These are phyloP conservation scores for Eilema sororculum DNA, from an alignment of 2,888 invertebrate genomes.

Conservation along the genomic window DNA sequence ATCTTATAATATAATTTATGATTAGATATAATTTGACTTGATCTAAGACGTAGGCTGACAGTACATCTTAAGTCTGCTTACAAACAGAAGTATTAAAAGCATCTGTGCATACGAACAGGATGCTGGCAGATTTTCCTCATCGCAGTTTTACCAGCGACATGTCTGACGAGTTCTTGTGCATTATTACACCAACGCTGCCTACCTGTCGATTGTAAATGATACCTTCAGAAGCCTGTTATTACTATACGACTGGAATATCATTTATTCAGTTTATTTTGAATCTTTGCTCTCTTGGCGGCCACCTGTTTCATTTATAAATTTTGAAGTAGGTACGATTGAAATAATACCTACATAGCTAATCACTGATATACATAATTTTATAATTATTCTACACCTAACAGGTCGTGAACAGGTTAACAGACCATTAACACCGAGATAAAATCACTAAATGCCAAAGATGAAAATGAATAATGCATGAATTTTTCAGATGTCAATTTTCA, in stretches of 20 bases:
- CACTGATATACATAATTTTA: constrained; percentile 3
- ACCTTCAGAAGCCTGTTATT: constrained; percentile 42
- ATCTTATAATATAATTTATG: background rate
- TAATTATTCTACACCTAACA: background rate
- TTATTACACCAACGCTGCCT: constrained; percentile 53
- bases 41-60: background rate
- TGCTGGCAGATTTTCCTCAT: constrained; percentile 77
- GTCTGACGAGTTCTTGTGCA: constrained; percentile 59
- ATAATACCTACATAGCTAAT: background rate
- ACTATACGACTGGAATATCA: constrained; percentile 26
- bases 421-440: background rate
- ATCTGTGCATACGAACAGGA: constrained; percentile 73
- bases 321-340: background rate
- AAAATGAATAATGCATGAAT: background rate
- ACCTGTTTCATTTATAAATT: background rate
- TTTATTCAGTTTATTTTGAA: constrained; percentile 16
- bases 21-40: background rate
- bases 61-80: constrained; percentile 6
- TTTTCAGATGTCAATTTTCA: background rate
- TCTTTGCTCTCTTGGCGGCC: background rate
- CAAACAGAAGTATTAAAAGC: constrained; percentile 56
- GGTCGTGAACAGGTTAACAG: background rate
- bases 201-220: constrained; percentile 54
- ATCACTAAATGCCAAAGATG: background rate
- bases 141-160: constrained; percentile 54